Conservation (phyloP, 1,140 invertebrate species). For the Scaptomyza hsui region DNA sequence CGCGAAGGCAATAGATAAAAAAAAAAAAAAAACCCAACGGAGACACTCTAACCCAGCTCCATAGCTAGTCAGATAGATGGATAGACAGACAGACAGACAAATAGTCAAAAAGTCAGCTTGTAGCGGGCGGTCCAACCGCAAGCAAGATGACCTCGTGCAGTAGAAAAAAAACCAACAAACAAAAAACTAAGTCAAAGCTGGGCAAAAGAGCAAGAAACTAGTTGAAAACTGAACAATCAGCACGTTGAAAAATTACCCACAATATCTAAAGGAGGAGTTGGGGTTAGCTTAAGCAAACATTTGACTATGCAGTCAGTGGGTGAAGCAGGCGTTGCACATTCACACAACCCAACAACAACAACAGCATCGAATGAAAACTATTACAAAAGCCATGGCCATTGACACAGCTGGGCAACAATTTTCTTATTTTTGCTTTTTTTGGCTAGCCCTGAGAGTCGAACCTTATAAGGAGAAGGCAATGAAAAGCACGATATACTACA, state of each 20-base stretch:
- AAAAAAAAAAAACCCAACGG: slow-evolving; percentile 64
- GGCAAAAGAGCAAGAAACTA: slow-evolving; percentile 48
- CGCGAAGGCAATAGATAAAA: slow-evolving; percentile 64
- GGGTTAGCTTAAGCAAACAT: background rate
- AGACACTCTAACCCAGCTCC: slow-evolving; percentile 45
- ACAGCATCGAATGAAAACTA: slow-evolving; percentile 15
- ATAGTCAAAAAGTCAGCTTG: slow-evolving; percentile 44
- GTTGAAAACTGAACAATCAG: slow-evolving; percentile 55
- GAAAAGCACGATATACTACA: slow-evolving; percentile 50
- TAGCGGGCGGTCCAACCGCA: slow-evolving; percentile 70
- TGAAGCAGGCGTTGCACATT: slow-evolving; percentile 19
- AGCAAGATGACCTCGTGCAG: slow-evolving; percentile 76
- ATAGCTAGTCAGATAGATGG: slow-evolving; percentile 26
- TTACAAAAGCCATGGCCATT: slow-evolving; percentile 46
- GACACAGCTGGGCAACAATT: slow-evolving; percentile 65
- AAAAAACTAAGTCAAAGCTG: slow-evolving; percentile 73
- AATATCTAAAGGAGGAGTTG: slow-evolving; percentile 41
- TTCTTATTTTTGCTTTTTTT: slow-evolving; percentile 18
- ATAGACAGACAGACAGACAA: background rate
- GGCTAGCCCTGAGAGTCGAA: slow-evolving; percentile 53
- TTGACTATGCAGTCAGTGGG: slow-evolving; percentile 13
- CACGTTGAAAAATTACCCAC: slow-evolving; percentile 68
- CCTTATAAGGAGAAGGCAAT: slow-evolving; percentile 47
- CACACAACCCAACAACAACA: slow-evolving; percentile 9
- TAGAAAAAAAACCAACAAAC: too few relatives aligned